A percentile compares a stretch with the other conserved stretches of the same genome.
Conservation (phyloP, 2,888 invertebrate species). For the Mesorhabditis belari region DNA sequence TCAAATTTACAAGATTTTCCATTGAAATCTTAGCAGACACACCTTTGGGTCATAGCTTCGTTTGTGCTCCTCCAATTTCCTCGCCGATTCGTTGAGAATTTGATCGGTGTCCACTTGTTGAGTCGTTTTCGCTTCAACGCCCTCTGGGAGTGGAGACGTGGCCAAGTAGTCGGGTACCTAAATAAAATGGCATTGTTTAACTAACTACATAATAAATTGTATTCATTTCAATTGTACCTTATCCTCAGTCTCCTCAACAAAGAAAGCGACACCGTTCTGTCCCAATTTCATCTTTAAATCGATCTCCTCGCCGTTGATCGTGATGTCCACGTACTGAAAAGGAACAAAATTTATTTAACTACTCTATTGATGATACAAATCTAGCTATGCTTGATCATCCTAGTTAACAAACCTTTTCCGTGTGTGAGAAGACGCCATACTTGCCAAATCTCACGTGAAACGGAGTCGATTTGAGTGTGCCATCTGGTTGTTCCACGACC, state of each 20-base stretch:
- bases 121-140: not conserved
- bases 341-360: no score
- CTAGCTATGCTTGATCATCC: not conserved
- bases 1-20: no score
- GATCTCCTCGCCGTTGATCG: slow-evolving; percentile 78
- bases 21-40: not conserved
- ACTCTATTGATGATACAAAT: not conserved
- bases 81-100: slow-evolving; percentile 23
- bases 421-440: slow-evolving; percentile 86
- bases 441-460: slow-evolving; percentile 99
- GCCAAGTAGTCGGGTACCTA: slow-evolving; percentile 75
- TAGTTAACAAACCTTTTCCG: slow-evolving; percentile 72
- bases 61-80: slow-evolving; percentile 20
- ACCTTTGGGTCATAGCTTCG: slow-evolving; percentile 1
- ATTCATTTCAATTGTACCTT: not conserved
- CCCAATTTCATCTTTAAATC: slow-evolving; percentile 83
- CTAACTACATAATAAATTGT: not conserved
- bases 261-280: slow-evolving; percentile 96
- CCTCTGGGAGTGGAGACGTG: slow-evolving; percentile 79
- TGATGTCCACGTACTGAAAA: slow-evolving; percentile 79
- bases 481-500: slow-evolving; percentile 91
- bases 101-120: not conserved
- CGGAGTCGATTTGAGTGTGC: slow-evolving; percentile 86
- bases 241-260: slow-evolving; percentile 69
- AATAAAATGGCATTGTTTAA: not conserved